These are phyloP conservation scores for Melanargia galathea DNA, from an alignment of 2,888 invertebrate genomes.

Conservation along the genomic window DNA sequence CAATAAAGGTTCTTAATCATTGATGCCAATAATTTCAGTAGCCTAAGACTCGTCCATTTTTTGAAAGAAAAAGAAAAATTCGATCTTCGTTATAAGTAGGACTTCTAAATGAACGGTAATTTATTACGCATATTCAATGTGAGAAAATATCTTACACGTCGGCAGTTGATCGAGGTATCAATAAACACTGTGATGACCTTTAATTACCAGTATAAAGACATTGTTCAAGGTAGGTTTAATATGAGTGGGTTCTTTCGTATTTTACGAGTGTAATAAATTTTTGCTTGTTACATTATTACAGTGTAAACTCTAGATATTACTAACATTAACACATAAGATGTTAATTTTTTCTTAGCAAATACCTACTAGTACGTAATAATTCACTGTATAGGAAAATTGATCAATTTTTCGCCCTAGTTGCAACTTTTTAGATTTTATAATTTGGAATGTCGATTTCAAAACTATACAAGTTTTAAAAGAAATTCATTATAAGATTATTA, in stretches of 20 bases:
- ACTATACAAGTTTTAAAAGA: neutral
- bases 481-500: neutral
- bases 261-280: conserved; percentile 34
- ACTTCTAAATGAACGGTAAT: conserved; percentile 30
- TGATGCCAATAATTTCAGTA: no score
- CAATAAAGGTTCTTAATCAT: no score
- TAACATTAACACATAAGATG: neutral
- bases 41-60: no score
- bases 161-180: conserved; percentile 26
- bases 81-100: no score
- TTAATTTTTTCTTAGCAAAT: neutral
- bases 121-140: conserved; percentile 33
- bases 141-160: conserved; percentile 30
- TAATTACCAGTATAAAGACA: conserved; percentile 35
- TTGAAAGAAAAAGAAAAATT: no score
- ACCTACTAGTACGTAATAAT: no score
- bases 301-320: conserved; percentile 6
- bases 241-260: conserved; percentile 27
- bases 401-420: no score
- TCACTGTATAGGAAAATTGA: no score
- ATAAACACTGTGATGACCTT: conserved; percentile 36
- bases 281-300: conserved; percentile 24
- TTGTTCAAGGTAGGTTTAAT: conserved; percentile 32
- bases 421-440: no score
- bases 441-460: no score